Evolutionary conservation across 2,797 vertebrate species (phyloP), one percentile per base, ranked within the genome.

Genomic region (Eidolon dupreanum): DNA sequence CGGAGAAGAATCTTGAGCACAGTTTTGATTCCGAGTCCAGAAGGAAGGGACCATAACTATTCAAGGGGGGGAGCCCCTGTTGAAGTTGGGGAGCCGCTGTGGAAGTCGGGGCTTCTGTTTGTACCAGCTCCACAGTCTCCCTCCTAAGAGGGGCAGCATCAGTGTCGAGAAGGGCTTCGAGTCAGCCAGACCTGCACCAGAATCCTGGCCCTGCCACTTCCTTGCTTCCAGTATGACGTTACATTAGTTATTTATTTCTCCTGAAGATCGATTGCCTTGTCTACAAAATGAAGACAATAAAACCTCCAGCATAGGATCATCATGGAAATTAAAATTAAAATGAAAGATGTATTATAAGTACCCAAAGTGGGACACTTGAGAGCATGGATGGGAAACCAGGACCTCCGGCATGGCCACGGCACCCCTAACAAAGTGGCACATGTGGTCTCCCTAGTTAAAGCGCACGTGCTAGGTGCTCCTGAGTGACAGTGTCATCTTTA

Each of bases 261-360:
- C 41, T 94, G 16, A 82, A 81, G 75, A 71, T 38, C 10, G 15
- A 79, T 49, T 5, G 41, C 36, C 70, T 84, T 93, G 10, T 84
- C 90, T 90, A 49, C 46, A 92, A 53, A 63, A 49, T 70, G 70
- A 38, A 36, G 70, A 28, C 24, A 41, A 89, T 46, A 78, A 89
- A 82, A 93, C 53, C 28, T 82, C 78, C 55, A 66, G 3, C 11
- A 5, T 38, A 36, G 22, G 4, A 3, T 36, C 77, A 46, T 90
- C 22, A 16, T 46, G 63, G 59, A 51, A 33, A 41, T 90, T 63
- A 92, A 88, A 63, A 92, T 26, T 28, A 93, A 85, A 91, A 88
- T 8, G 41, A 22, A 91, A 46, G 12, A 12, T 10, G 20, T 24
- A 2, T 74, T 87, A 8, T 59, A 49, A 79, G 28, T 38, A 33